phyloP scores from a whole-genome alignment of 2,113 vertebrate species.

The Oriolus oriolus region DNA sequence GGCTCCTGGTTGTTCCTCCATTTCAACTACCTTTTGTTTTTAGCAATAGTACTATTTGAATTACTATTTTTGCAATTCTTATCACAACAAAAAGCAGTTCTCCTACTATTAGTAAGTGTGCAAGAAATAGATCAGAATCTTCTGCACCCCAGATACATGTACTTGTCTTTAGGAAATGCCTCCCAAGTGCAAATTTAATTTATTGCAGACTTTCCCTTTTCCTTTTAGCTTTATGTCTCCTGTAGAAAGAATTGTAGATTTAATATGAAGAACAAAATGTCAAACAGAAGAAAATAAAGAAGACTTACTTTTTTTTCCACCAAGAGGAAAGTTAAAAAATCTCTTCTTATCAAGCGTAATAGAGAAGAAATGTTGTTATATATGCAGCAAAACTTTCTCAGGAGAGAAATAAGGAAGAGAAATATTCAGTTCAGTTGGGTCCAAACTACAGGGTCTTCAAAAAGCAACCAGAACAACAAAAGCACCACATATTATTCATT shows the following conservation, averaged over 20 bases:
- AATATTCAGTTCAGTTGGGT: constrained; percentile 36
- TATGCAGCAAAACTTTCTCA: constrained; percentile 47
- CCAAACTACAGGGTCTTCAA: constrained; percentile 43
- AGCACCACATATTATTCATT: constrained; percentile 40
- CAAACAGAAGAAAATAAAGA: constrained; percentile 59
- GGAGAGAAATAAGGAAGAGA: constrained; percentile 39
- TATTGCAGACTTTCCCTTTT: background rate
- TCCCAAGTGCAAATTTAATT: background rate
- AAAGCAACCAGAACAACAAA: constrained; percentile 57
- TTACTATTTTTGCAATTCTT: background rate
- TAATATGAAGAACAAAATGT: constrained; percentile 48
- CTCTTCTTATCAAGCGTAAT: constrained; percentile 61
- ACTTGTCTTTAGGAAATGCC: background rate
- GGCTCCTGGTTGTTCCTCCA: background rate
- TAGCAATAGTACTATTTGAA: background rate
- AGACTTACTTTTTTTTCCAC: constrained; percentile 63
- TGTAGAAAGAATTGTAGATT: constrained; percentile 48
- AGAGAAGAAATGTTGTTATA: constrained; percentile 47
- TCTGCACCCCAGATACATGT: background rate
- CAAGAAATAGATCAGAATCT: background rate
- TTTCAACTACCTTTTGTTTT: background rate
- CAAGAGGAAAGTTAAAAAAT: constrained; percentile 61
- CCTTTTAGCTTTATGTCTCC: constrained; percentile 7
- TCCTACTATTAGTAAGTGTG: background rate
- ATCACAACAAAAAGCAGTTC: background rate